A percentile compares a stretch with the other conserved stretches of the same genome.
Conservation (phyloP, 2,113 vertebrate genomes). For the Riparia riparia region DNA sequence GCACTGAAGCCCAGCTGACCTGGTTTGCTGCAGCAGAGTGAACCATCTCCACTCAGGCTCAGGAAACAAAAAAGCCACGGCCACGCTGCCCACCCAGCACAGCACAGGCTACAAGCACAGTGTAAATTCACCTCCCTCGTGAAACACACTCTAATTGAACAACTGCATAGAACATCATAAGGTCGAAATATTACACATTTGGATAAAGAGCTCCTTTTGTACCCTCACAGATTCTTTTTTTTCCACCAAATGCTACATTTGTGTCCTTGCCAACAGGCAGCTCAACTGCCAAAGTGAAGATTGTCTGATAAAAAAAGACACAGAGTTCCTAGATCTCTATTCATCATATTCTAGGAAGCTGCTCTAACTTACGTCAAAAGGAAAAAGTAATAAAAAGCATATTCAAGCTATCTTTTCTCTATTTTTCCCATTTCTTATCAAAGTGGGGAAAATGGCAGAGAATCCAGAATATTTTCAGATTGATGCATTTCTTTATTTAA, state of each 20-base stretch:
- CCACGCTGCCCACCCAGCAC: background rate
- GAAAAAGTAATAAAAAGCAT: background rate
- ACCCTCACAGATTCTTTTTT: background rate
- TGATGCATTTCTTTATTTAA: background rate
- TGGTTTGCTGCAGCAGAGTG: background rate
- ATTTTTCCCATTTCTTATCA: background rate
- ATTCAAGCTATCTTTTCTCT: background rate
- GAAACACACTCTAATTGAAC: background rate
- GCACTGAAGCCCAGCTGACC: background rate
- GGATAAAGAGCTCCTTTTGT: background rate
- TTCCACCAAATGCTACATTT: constrained; percentile 21
- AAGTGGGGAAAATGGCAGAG: background rate
- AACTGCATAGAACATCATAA: background rate
- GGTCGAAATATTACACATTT: background rate
- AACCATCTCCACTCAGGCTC: background rate
- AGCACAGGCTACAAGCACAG: background rate
- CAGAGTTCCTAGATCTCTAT: background rate
- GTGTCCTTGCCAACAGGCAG: background rate
- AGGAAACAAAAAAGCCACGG: background rate
- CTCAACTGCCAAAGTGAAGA: background rate
- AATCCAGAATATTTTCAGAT: background rate
- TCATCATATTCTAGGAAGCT: background rate
- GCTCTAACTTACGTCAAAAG: background rate
- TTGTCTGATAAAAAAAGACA: background rate
- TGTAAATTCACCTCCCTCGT: background rate